Percentiles rank a stretch among this genome's conserved stretches.
Conservation (phyloP, 2,797 vertebrate species). For the Tapirus indicus region DNA sequence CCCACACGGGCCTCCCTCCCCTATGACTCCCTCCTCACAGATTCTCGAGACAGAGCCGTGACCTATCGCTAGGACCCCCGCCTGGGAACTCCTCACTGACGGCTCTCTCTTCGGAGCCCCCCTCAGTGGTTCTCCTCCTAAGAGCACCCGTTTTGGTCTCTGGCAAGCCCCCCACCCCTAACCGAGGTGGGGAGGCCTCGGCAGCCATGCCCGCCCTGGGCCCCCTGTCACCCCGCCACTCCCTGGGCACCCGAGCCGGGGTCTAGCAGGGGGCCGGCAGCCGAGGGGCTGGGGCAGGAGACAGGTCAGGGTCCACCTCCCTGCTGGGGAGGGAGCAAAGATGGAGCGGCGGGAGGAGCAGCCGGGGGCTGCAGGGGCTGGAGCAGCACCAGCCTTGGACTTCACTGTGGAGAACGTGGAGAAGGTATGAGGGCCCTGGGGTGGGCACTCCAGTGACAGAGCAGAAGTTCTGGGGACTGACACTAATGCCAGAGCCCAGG, state of each 20-base stretch:
- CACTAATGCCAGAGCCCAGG: conserved; percentile 32
- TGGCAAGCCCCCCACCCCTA: conserved; percentile 66
- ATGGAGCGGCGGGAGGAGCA: conserved; percentile 89
- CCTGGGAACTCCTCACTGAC: conserved; percentile 24
- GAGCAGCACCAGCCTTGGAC: conserved; percentile 91
- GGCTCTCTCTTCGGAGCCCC: not conserved
- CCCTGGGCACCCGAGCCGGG: conserved; percentile 67
- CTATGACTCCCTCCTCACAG: conserved; percentile 20
- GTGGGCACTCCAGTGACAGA: conserved; percentile 75
- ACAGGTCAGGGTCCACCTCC: conserved; percentile 68
- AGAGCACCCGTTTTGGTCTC: conserved; percentile 69
- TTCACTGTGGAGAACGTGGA: conserved; percentile 99
- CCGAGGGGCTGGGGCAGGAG: conserved; percentile 73
- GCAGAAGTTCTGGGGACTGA: conserved; percentile 78
- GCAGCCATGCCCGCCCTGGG: conserved; percentile 79
- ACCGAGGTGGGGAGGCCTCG: conserved; percentile 77
- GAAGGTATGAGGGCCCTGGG: conserved; percentile 90
- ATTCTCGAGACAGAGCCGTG: conserved; percentile 59
- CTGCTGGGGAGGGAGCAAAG: conserved; percentile 80
- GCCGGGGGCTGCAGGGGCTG: conserved; percentile 84
- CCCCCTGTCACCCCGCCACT: not conserved
- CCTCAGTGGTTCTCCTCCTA: not conserved
- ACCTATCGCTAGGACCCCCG: conserved; percentile 42
- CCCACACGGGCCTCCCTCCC: not conserved
- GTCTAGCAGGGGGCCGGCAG: conserved; percentile 76